Evolutionary conservation across 37 sponge, comb jelly and placozoan species (phyloP), one percentile per base, ranked within the genome.

Genomic region (Haliclona indistincta): DNA sequence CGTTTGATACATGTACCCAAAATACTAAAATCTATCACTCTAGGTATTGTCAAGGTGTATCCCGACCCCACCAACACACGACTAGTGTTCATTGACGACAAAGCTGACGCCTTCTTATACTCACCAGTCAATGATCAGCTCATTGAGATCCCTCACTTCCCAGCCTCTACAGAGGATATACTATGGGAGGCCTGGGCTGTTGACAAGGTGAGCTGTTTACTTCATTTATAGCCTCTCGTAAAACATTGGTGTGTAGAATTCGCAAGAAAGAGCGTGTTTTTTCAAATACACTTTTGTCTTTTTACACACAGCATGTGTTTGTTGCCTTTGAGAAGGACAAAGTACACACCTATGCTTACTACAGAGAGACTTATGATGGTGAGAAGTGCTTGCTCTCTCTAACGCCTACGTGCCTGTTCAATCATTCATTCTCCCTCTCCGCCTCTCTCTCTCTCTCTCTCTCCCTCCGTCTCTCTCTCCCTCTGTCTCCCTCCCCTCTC

Each of bases 61-160:
- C 93, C 95, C 1, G 93, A 97, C 38, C 26, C 65, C n/a, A 75
- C 73, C 26, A 91, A 90, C 8, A 97, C 90, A 15, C 68, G 76
- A 32, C 38, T 94, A 34, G 81, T 86, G 33, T 76, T 94, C 45
- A 54, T 94, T 1, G 98, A 97, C 76, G 98, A 97, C 5, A 97
- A 94, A 66, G 75, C 86, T 66, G 98, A 97, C 72, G 98, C 90
- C 0, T 81, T 75, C 47, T 39, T 91, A n/a, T 94, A 92, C 76
- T 94, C 85, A 54, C 98, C 98, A 1, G 87, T 94, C 36, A 83
- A 85, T 36, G 93, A 89, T 54, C 74, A 68, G 8, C 34, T 84
- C 22, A 29, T 89, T 26, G 93, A 97, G 64, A 41, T 97, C 26
- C 86, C 90, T 8, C 71, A 81, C 33, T 89, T 94, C 44, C 89